These are phyloP conservation scores for Cantharis flavilabris DNA, from an alignment of 2,888 invertebrate species.

Conservation along the genomic window DNA sequence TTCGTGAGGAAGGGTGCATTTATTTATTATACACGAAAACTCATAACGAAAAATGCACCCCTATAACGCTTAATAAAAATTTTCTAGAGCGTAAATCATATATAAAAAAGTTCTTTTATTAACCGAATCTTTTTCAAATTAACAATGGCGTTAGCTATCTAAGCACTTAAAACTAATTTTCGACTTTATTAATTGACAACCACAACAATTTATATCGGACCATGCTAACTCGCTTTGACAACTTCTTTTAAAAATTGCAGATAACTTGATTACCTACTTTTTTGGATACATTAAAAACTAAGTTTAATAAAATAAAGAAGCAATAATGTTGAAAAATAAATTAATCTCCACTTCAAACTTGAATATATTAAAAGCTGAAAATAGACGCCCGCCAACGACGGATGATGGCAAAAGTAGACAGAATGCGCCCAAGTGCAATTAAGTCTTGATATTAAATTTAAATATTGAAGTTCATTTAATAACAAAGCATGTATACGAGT, in stretches of 20 bases:
- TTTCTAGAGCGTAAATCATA: background rate
- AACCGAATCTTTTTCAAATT: background rate
- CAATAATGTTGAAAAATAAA: background rate
- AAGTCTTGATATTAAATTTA: background rate
- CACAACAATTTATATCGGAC: background rate
- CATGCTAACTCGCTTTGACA: background rate
- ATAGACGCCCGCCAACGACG: background rate
- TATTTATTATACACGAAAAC: background rate
- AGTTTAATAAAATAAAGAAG: background rate
- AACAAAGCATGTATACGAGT: background rate
- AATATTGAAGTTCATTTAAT: background rate
- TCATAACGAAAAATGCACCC: background rate
- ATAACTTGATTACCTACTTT: background rate
- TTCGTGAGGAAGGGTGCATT: background rate
- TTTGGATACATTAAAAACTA: background rate
- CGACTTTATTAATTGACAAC: background rate
- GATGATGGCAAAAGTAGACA: background rate
- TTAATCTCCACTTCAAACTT: background rate
- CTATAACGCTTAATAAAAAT: background rate
- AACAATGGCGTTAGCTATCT: background rate
- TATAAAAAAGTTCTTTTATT: background rate
- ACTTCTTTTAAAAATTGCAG: background rate
- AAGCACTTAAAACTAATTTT: background rate
- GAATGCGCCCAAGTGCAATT: background rate
- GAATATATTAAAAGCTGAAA: background rate